Evolutionary conservation across 2,888 invertebrate species (phyloP).

Genomic region (Drosophila mettleri): DNA sequence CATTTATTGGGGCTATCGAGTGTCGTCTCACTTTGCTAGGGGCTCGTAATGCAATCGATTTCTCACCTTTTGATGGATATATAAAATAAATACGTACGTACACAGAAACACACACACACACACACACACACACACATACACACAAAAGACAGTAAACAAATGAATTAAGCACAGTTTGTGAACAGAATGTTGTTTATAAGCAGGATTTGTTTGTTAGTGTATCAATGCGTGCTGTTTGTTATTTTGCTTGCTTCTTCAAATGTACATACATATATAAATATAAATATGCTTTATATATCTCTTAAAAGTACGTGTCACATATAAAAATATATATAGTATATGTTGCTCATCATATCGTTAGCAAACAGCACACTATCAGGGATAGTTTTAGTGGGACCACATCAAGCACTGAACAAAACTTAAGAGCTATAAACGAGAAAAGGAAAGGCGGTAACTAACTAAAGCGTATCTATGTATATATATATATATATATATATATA

Average conservation of each 20-base stretch:
- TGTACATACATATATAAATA: slow-evolving; percentile 61
- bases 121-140: slow-evolving; percentile 31
- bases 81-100: slow-evolving; percentile 62
- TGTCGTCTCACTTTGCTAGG: slow-evolving; percentile 40
- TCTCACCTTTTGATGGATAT: slow-evolving; percentile 57
- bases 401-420: slow-evolving; percentile 70
- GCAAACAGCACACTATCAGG: slow-evolving; percentile 52
- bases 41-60: slow-evolving; percentile 48
- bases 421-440: slow-evolving; percentile 68
- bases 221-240: slow-evolving; percentile 56
- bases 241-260: slow-evolving; percentile 40
- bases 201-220: slow-evolving; percentile 62
- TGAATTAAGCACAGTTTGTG: slow-evolving; percentile 28
- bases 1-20: slow-evolving; percentile 67
- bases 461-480: too few species aligned
- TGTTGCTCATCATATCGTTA: slow-evolving; percentile 40
- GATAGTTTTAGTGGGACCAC: slow-evolving; percentile 57
- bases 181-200: slow-evolving; percentile 49
- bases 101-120: slow-evolving; percentile 23
- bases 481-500: slow-evolving; percentile 54
- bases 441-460: slow-evolving; percentile 74
- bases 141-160: slow-evolving; percentile 53
- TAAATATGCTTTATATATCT: slow-evolving; percentile 67
- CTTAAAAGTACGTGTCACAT: slow-evolving; percentile 76
- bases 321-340: slow-evolving; percentile 76